Conservation (phyloP, 2,113 vertebrate genomes). For the Thunnus thynnus region DNA sequence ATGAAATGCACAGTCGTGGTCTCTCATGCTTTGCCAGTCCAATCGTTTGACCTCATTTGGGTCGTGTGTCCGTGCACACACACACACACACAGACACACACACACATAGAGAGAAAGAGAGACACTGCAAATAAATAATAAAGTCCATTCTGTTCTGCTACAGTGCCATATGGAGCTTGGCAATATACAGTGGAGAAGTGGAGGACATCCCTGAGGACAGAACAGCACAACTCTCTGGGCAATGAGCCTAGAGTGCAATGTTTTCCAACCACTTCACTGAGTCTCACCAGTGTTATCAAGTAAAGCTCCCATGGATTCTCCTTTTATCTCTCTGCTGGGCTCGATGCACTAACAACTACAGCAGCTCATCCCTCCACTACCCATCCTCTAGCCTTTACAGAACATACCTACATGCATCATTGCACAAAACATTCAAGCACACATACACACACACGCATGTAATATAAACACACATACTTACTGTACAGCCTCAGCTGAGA, state of each 20-base stretch:
- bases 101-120: neutral
- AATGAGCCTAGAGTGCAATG: conserved; percentile 45
- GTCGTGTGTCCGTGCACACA: neutral
- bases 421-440: conserved; percentile 1
- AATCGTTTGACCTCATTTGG: conserved; percentile 58
- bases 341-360: neutral
- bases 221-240: conserved; percentile 38
- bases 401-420: conserved; percentile 8
- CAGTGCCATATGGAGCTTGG: conserved; percentile 53
- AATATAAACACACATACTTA: neutral
- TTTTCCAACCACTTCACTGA: conserved; percentile 54
- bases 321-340: conserved; percentile 37
- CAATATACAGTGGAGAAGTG: conserved; percentile 18
- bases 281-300: conserved; percentile 28
- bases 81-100: neutral
- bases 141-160: conserved; percentile 33
- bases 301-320: conserved; percentile 16
- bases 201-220: conserved; percentile 53
- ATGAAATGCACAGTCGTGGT: conserved; percentile 19
- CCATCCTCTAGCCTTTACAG: conserved; percentile 7
- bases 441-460: neutral
- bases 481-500: neutral
- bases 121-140: conserved; percentile 23
- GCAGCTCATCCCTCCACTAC: neutral
- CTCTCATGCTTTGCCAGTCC: conserved; percentile 26